phyloP scores from a whole-genome alignment of 1,140 invertebrate species.

The Drosophila ironensis region DNA sequence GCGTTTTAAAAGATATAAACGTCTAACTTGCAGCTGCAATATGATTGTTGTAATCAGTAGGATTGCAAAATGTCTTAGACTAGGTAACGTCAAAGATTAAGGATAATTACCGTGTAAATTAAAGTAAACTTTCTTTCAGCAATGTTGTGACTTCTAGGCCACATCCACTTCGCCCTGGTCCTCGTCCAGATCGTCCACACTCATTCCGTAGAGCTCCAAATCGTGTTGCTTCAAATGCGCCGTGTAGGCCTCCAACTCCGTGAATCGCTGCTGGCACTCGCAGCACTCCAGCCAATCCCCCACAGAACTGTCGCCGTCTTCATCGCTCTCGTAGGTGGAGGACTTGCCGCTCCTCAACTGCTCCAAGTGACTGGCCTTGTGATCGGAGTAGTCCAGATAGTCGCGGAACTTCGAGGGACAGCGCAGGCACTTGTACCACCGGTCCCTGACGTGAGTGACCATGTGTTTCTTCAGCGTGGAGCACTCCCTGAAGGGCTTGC shows the following conservation, averaged over 20 bases:
- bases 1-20: too few species aligned
- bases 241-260: slow-evolving; percentile 67
- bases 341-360: neutral
- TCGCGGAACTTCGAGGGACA: slow-evolving; percentile 67
- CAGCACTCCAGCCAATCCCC: slow-evolving; percentile 74
- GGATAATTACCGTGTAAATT: too few species aligned
- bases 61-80: too few species aligned
- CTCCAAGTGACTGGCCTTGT: slow-evolving; percentile 54
- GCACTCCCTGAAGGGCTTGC: slow-evolving; percentile 76
- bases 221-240: slow-evolving; percentile 70
- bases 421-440: slow-evolving; percentile 71
- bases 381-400: slow-evolving; percentile 66
- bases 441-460: slow-evolving; percentile 72
- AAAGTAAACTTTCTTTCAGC: too few species aligned
- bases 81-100: too few species aligned
- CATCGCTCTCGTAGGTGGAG: slow-evolving; percentile 44
- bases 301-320: slow-evolving; percentile 55
- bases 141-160: slow-evolving; percentile 30
- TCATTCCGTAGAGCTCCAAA: slow-evolving; percentile 58
- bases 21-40: too few species aligned
- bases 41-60: too few species aligned
- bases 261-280: slow-evolving; percentile 68
- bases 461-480: slow-evolving; percentile 78
- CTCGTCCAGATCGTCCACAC: slow-evolving; percentile 58
- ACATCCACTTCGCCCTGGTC: slow-evolving; percentile 64